Evolutionary conservation across 2,888 invertebrate genomes (phyloP).

Genomic region (Isotomurus palustris): DNA sequence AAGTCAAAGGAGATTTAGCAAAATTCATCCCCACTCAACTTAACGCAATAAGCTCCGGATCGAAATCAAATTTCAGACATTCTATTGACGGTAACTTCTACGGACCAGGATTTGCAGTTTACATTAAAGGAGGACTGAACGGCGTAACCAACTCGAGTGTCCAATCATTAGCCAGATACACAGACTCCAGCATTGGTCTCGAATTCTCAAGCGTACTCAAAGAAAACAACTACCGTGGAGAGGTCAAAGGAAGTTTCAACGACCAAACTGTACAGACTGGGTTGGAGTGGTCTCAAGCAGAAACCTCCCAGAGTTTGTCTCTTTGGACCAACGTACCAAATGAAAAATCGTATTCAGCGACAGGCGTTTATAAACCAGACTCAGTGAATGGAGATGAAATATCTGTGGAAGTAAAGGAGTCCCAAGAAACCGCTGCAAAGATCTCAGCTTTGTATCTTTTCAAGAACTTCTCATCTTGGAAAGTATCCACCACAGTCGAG

Average conservation of each 20-base stretch:
- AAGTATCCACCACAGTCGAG: conserved; percentile 1
- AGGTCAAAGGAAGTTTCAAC: conserved; percentile 18
- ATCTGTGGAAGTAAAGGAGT: too few relatives aligned
- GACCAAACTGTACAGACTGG: too few relatives aligned
- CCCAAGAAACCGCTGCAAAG: too few relatives aligned
- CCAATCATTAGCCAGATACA: conserved; percentile 13
- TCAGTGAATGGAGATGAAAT: too few relatives aligned
- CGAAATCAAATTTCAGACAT: conserved; percentile 16
- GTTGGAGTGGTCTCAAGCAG: too few relatives aligned
- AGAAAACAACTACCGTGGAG: conserved; percentile 18
- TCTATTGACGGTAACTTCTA: conserved; percentile 21
- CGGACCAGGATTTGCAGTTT: conserved; percentile 1
- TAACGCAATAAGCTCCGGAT: conserved; percentile 5
- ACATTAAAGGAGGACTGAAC: conserved; percentile 16
- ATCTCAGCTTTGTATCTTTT: too few relatives aligned
- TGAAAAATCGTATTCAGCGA: too few relatives aligned
- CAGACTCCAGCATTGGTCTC: conserved; percentile 15
- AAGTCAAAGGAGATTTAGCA: neutral
- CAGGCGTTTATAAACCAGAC: too few relatives aligned
- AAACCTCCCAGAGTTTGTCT: too few relatives aligned
- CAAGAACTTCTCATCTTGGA: conserved; percentile 9
- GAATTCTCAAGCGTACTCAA: conserved; percentile 17
- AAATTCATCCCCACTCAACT: neutral
- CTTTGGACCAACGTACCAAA: too few relatives aligned
- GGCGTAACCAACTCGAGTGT: conserved; percentile 21